These are phyloP conservation scores for Nipponacmea schrenckii DNA, from an alignment of 2,888 invertebrate genomes.

Conservation along the genomic window DNA sequence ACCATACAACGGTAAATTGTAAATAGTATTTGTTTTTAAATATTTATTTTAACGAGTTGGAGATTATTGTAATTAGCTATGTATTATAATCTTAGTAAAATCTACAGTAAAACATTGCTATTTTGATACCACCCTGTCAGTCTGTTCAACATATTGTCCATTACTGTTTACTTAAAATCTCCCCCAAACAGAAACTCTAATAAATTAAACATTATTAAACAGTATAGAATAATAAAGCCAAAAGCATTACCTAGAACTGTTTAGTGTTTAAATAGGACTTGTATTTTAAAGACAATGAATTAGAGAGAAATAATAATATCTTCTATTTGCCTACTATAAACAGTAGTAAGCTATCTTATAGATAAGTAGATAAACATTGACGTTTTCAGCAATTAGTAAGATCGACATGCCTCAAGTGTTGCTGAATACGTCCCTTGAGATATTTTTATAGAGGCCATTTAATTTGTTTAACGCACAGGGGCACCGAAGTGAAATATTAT, in stretches of 20 bases:
- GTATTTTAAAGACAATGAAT: no score
- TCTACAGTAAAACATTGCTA: no score
- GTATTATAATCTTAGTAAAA: no score
- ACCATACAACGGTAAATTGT: no score
- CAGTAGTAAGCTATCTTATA: not conserved
- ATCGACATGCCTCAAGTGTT: slow-evolving; percentile 13
- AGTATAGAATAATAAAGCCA: not conserved
- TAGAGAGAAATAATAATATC: no score
- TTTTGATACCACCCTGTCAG: not conserved
- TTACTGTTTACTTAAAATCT: not conserved
- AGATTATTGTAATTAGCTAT: no score
- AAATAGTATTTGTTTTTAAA: no score
- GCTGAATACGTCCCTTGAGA: slow-evolving; percentile 9
- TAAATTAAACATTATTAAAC: slow-evolving; percentile 6
- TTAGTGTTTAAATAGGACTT: not conserved
- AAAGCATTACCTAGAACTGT: not conserved
- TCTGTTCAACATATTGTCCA: slow-evolving; percentile 2
- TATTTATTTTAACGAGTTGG: no score
- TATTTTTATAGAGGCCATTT: slow-evolving; percentile 15
- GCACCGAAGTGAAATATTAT: slow-evolving; percentile 20
- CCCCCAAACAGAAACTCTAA: not conserved
- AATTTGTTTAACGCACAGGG: slow-evolving; percentile 17
- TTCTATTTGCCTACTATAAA: not conserved
- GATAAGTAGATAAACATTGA: not conserved
- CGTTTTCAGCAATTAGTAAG: slow-evolving; percentile 12